Evolutionary conservation across 2,113 vertebrate genomes (phyloP).

Genomic region (Pyxicephalus adspersus): DNA sequence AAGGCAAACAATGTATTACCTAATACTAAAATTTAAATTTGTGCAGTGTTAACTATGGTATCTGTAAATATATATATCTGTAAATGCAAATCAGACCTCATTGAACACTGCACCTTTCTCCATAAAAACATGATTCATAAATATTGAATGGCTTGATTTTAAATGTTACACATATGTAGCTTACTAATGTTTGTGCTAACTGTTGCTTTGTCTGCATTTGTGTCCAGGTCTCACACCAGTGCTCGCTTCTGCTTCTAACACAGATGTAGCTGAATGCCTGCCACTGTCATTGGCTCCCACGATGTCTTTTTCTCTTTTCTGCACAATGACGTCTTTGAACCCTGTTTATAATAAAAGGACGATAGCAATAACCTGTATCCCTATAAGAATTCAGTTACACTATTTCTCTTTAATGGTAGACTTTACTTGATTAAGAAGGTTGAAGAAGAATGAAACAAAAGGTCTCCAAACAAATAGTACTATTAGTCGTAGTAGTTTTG

Average conservation of each 20-base stretch:
- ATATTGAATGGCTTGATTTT: conserved; percentile 65
- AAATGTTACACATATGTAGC: conserved; percentile 63
- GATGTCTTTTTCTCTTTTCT: conserved; percentile 99
- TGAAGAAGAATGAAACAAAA: conserved; percentile 46
- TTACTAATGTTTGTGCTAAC: conserved; percentile 66
- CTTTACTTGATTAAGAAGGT: too few species aligned
- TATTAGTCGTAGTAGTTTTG: conserved; percentile 71
- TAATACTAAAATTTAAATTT: too few species aligned
- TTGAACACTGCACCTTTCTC: conserved; percentile 65
- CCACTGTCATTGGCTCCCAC: conserved; percentile 99
- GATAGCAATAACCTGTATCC: conserved; percentile 74
- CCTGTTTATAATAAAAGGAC: conserved; percentile 88
- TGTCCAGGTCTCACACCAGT: conserved; percentile 96
- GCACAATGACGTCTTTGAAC: conserved; percentile 88
- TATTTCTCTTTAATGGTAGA: conserved; percentile 36
- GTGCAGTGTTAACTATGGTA: too few species aligned
- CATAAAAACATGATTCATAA: conserved; percentile 64
- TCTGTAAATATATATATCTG: too few species aligned
- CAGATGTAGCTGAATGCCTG: conserved; percentile 97
- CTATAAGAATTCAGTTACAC: conserved; percentile 77
- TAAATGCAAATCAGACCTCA: too few species aligned
- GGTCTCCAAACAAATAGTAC: conserved; percentile 72
- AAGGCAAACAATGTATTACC: too few species aligned
- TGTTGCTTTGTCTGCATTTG: conserved; percentile 80
- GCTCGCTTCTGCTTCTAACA: conserved; percentile 97